These are phyloP conservation scores for Hippasteria phrygiana DNA, from an alignment of 53 echinoderm and acorn worm species.

Conservation along the genomic window DNA sequence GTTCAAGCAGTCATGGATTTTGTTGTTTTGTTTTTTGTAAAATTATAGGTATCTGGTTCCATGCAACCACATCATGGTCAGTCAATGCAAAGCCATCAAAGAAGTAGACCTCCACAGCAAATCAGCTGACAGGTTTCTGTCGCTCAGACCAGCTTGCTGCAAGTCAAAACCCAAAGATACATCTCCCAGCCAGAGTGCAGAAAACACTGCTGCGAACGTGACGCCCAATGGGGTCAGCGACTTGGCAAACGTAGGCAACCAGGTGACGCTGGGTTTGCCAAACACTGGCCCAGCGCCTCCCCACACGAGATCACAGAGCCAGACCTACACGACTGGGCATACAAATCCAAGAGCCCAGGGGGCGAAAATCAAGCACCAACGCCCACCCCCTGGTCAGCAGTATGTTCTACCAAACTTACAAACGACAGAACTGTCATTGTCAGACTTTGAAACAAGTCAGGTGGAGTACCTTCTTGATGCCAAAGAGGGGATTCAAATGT, in stretches of 20 bases:
- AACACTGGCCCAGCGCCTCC: conserved; percentile 10
- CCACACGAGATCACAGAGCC: background rate
- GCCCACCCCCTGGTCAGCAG: background rate
- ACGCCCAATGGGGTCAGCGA: conserved; percentile 50
- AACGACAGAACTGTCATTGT: conserved; percentile 52
- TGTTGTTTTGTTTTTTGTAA: background rate
- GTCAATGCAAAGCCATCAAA: conserved; percentile 86
- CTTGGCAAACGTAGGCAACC: conserved; percentile 60
- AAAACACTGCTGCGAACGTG: background rate
- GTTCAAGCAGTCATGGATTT: no score
- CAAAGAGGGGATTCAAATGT: conserved; percentile 71
- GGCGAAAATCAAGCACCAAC: background rate
- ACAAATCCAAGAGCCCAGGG: background rate
- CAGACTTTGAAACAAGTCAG: conserved; percentile 82
- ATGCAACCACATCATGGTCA: conserved; percentile 98
- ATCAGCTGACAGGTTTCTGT: conserved; percentile 86
- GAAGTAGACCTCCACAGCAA: conserved; percentile 87
- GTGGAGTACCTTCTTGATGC: conserved; percentile 94
- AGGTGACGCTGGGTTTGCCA: conserved; percentile 62
- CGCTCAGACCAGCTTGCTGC: conserved; percentile 83
- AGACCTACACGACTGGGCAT: background rate
- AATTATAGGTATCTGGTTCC: conserved; percentile 84
- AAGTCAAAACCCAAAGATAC: conserved; percentile 6
- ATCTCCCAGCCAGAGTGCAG: background rate
- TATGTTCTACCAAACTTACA: background rate